phyloP scores from a whole-genome alignment of 2,797 vertebrate genomes.

The Acanthopagrus latus region DNA sequence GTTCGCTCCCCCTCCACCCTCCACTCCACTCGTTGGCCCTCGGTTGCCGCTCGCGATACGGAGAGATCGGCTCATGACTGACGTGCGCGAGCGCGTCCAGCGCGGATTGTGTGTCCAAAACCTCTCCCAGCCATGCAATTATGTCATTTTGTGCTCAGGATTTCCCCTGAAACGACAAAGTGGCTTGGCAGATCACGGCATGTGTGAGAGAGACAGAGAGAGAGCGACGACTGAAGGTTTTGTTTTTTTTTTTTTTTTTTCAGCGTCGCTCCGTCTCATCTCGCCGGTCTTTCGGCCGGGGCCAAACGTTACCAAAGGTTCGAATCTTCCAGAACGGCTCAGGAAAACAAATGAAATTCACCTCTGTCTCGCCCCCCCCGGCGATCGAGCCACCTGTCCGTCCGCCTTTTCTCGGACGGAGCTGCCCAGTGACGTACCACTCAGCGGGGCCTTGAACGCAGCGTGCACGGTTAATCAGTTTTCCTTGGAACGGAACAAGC shows the following conservation, averaged over 20 bases:
- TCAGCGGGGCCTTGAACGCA: constrained; percentile 39
- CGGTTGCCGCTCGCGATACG: not conserved
- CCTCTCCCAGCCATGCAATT: constrained; percentile 69
- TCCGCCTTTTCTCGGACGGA: not conserved
- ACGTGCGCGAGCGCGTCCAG: constrained; percentile 51
- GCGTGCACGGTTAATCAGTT: constrained; percentile 30
- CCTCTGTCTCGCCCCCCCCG: not conserved
- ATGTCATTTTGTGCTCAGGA: constrained; percentile 75
- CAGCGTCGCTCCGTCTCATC: constrained; percentile 47
- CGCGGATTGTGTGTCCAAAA: constrained; percentile 56
- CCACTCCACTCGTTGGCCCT: constrained; percentile 37
- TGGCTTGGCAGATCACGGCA: constrained; percentile 59
- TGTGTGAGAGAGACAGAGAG: constrained; percentile 27
- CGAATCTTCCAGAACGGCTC: not conserved
- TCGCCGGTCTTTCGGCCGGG: constrained; percentile 12
- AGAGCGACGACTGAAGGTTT: constrained; percentile 46
- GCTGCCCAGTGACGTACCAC: constrained; percentile 6
- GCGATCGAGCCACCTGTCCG: not conserved
- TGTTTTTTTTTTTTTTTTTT: too few relatives aligned
- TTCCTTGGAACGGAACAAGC: constrained; percentile 36
- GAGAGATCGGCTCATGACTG: constrained; percentile 54
- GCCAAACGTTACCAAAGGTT: not conserved
- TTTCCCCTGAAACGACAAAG: constrained; percentile 70
- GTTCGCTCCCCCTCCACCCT: not conserved
- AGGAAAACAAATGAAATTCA: not conserved